Evolutionary conservation across 1,140 invertebrate species (phyloP).

Genomic region (Penaeus chinensis): DNA sequence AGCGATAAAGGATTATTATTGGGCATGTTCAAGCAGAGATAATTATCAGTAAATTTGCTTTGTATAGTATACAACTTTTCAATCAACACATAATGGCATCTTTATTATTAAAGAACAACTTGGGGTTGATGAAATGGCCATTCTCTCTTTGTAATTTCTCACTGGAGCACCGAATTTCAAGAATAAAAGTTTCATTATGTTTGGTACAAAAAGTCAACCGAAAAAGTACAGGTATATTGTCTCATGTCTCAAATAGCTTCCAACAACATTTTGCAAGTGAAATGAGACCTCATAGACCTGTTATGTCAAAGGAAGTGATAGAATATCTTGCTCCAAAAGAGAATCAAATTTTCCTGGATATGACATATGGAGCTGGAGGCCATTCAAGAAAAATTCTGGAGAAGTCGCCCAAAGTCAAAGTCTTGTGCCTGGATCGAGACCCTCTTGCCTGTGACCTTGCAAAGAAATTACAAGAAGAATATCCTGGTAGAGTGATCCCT

Average conservation of each 20-base stretch:
- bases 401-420: neutral
- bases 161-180: too few relatives aligned
- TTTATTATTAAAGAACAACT: too few relatives aligned
- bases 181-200: too few relatives aligned
- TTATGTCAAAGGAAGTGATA: constrained; percentile 42
- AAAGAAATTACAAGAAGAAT: constrained; percentile 32
- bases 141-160: too few relatives aligned
- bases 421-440: constrained; percentile 47
- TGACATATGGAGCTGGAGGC: constrained; percentile 47
- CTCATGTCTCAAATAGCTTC: too few relatives aligned
- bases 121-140: too few relatives aligned
- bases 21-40: constrained; percentile 24
- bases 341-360: constrained; percentile 28
- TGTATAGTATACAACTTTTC: neutral
- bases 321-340: constrained; percentile 28
- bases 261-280: too few relatives aligned
- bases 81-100: too few relatives aligned
- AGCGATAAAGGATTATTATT: constrained; percentile 11
- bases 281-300: constrained; percentile 30
- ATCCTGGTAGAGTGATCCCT: constrained; percentile 34
- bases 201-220: too few relatives aligned
- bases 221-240: too few relatives aligned
- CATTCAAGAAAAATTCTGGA: constrained; percentile 33
- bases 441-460: constrained; percentile 30
- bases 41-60: neutral